A percentile compares a stretch with the other conserved stretches of the same genome.
These are phyloP conservation scores for Lucinisca nassula DNA, from an alignment of 2,888 invertebrate species.

Conservation along the genomic window DNA sequence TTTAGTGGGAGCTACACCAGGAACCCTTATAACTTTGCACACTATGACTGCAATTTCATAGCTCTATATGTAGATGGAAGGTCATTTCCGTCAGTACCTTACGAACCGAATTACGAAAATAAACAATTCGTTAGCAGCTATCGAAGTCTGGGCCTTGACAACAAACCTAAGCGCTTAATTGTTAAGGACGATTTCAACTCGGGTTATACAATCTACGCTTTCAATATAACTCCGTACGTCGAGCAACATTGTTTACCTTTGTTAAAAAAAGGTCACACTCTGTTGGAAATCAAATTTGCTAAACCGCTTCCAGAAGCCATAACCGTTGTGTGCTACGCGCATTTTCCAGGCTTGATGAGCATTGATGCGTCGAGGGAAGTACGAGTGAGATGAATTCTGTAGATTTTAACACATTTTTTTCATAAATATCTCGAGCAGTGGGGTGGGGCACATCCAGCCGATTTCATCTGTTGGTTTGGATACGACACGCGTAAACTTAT, in stretches of 20 bases:
- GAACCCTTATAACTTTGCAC: conserved; percentile 47
- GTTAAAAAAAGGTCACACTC: neutral
- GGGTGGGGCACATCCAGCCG: neutral
- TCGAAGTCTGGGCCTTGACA: neutral
- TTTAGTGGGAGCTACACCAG: conserved; percentile 34
- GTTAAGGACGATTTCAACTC: neutral
- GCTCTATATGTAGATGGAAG: conserved; percentile 29
- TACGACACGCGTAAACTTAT: too few relatives aligned
- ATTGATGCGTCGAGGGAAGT: neutral
- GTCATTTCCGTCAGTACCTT: conserved; percentile 24
- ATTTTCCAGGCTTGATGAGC: neutral
- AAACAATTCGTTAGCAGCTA: neutral
- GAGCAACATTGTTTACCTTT: too few relatives aligned
- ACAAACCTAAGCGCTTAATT: neutral
- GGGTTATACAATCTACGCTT: neutral
- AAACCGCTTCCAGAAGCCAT: too few relatives aligned
- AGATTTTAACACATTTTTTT: neutral
- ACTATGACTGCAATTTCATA: conserved; percentile 44
- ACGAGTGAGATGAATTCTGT: neutral
- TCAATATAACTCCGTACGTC: neutral
- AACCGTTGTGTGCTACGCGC: neutral
- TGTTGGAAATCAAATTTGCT: neutral
- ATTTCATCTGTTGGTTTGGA: neutral
- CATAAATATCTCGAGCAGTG: neutral
- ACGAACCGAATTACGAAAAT: conserved; percentile 39